A percentile compares a stretch with the other conserved stretches of the same genome.
These are phyloP conservation scores for Helostoma temminkii DNA, from an alignment of 2,797 vertebrate genomes.

Conservation along the genomic window DNA sequence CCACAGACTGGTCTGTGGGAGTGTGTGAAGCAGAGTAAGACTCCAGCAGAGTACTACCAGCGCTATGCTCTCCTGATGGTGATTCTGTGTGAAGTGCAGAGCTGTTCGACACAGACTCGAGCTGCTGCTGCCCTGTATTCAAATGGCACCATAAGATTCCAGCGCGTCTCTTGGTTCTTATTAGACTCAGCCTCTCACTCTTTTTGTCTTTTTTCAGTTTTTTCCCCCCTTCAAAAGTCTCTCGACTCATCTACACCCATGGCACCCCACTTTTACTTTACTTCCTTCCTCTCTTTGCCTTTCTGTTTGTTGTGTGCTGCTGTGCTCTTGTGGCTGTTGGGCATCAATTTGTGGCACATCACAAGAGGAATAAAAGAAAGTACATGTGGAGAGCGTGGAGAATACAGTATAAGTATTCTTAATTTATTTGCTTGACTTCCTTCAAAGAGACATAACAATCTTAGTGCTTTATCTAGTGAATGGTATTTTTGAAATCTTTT, in stretches of 20 bases:
- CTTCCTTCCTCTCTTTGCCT: constrained; percentile 12
- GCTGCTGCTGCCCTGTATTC: constrained; percentile 75
- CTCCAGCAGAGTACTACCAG: constrained; percentile 71
- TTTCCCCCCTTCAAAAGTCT: constrained; percentile 39
- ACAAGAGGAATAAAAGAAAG: constrained; percentile 26
- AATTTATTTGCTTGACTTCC: constrained; percentile 25
- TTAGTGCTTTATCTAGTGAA: constrained; percentile 14
- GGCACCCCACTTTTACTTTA: constrained; percentile 41
- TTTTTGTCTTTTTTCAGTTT: constrained; percentile 57
- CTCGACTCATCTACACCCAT: constrained; percentile 48
- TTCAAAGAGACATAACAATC: constrained; percentile 18
- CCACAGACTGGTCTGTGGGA: constrained; percentile 53
- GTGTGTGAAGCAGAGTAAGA: constrained; percentile 67
- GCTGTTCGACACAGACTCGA: constrained; percentile 76
- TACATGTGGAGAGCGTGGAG: background rate
- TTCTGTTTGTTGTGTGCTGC: constrained; percentile 34
- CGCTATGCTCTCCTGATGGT: constrained; percentile 70
- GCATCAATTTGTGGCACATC: constrained; percentile 42
- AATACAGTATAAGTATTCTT: constrained; percentile 23
- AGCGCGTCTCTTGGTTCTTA: constrained; percentile 65
- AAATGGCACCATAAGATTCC: constrained; percentile 74
- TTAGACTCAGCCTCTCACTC: constrained; percentile 69
- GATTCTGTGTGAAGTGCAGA: constrained; percentile 78
- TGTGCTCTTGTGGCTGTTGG: constrained; percentile 35
- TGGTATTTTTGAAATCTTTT: background rate